phyloP scores from a whole-genome alignment of 2,888 invertebrate genomes.

The Caenorhabditis sulstoni region DNA sequence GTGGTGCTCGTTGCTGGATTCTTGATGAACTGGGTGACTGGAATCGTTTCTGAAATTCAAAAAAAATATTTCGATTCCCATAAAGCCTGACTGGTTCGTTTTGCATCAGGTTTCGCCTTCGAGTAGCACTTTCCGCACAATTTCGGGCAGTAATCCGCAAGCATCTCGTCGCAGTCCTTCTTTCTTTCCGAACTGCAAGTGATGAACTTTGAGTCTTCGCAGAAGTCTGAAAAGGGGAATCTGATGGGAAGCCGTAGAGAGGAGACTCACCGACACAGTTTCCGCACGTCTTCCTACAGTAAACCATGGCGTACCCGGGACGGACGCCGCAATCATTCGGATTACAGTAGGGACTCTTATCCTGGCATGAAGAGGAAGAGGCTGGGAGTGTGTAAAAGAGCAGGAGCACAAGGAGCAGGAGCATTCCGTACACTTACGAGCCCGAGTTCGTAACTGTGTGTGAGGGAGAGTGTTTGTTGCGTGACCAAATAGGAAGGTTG shows the following conservation, averaged over 20 bases:
- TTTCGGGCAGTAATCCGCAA: constrained; percentile 66
- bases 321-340: constrained; percentile 69
- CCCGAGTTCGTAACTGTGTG: constrained; percentile 8
- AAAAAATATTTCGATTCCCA: background rate
- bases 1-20: constrained; percentile 11
- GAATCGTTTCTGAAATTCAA: constrained; percentile 42
- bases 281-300: constrained; percentile 71
- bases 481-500: constrained; percentile 49
- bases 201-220: constrained; percentile 65
- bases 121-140: constrained; percentile 63
- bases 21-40: constrained; percentile 38
- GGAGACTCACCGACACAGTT: constrained; percentile 60
- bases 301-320: constrained; percentile 70
- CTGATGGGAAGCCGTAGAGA: too few relatives aligned
- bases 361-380: constrained; percentile 48
- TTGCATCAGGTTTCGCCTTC: constrained; percentile 23
- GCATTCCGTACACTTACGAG: constrained; percentile 19
- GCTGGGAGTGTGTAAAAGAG: background rate
- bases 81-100: constrained; percentile 29
- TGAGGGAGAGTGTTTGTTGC: constrained; percentile 15
- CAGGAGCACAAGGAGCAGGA: constrained; percentile 12
- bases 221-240: constrained; percentile 48
- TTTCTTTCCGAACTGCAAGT: constrained; percentile 63
- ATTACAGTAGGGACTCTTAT: constrained; percentile 72
- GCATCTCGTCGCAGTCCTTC: constrained; percentile 70